A percentile compares a stretch with the other conserved stretches of the same genome.
Conservation (phyloP, 53 echinoderm and acorn worm genomes). For the Actinopyga echinites region DNA sequence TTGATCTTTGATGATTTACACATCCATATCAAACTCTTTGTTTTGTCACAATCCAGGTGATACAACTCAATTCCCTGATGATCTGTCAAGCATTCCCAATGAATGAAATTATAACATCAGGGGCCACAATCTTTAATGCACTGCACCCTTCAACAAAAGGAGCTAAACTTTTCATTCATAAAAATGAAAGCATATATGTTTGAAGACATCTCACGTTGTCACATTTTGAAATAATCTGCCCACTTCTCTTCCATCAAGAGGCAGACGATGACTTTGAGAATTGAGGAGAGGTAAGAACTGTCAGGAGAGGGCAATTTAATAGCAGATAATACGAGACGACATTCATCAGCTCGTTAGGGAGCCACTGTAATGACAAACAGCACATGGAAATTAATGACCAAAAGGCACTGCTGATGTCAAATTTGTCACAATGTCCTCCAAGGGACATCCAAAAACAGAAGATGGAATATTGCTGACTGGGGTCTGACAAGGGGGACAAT, state of each 20-base stretch:
- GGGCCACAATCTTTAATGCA: too few relatives aligned
- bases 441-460: background rate
- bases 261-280: background rate
- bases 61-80: too few relatives aligned
- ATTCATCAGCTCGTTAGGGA: conserved; percentile 19
- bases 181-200: too few relatives aligned
- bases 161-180: too few relatives aligned
- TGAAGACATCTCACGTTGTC: too few relatives aligned
- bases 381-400: conserved; percentile 30
- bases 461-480: conserved; percentile 1
- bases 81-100: too few relatives aligned
- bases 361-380: conserved; percentile 23
- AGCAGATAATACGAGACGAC: conserved; percentile 6
- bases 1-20: too few relatives aligned
- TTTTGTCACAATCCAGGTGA: too few relatives aligned
- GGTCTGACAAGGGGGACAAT: background rate
- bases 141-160: too few relatives aligned
- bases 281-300: conserved; percentile 7
- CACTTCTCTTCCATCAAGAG: background rate
- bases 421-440: conserved; percentile 7
- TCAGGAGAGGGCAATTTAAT: conserved; percentile 8
- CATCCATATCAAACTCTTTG: too few relatives aligned
- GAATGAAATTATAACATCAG: too few relatives aligned
- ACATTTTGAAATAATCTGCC: too few relatives aligned
- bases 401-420: conserved; percentile 6